Conservation (phyloP, 2,113 vertebrate genomes). For the Choloepus hoffmanni region DNA sequence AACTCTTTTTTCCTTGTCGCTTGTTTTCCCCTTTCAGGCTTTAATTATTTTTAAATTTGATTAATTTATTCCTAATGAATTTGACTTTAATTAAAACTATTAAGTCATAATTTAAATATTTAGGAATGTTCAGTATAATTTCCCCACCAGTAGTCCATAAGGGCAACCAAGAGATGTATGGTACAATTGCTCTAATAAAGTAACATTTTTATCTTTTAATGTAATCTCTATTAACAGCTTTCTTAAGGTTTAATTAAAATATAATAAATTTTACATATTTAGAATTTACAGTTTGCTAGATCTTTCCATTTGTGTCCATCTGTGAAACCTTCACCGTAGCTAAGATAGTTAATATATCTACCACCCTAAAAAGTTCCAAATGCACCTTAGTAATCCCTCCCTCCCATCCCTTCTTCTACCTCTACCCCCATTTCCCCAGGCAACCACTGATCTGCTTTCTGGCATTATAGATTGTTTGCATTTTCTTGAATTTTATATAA, state of each 20-base stretch:
- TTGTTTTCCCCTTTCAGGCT: not conserved
- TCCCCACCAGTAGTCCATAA: not conserved
- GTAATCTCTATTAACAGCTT: not conserved
- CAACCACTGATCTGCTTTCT: not conserved
- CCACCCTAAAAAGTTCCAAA: not conserved
- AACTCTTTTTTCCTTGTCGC: not conserved
- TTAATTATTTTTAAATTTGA: slow-evolving; percentile 32
- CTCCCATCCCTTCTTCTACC: not conserved
- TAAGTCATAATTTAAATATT: not conserved
- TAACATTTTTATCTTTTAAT: not conserved
- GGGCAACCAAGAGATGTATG: not conserved
- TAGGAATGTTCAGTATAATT: not conserved
- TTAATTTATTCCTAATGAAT: not conserved
- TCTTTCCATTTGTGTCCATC: not conserved
- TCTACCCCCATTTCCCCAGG: not conserved
- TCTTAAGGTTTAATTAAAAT: not conserved
- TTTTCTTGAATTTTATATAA: not conserved
- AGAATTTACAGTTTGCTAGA: not conserved
- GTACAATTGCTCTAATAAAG: not conserved
- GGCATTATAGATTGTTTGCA: not conserved
- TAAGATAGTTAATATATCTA: not conserved
- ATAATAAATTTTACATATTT: not conserved
- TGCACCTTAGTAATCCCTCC: not conserved
- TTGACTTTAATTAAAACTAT: slow-evolving; percentile 1
- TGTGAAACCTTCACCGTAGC: not conserved